Base-by-base conservation (phyloP, 2,797 vertebrate species). In the Trachurus trachurus region DNA sequence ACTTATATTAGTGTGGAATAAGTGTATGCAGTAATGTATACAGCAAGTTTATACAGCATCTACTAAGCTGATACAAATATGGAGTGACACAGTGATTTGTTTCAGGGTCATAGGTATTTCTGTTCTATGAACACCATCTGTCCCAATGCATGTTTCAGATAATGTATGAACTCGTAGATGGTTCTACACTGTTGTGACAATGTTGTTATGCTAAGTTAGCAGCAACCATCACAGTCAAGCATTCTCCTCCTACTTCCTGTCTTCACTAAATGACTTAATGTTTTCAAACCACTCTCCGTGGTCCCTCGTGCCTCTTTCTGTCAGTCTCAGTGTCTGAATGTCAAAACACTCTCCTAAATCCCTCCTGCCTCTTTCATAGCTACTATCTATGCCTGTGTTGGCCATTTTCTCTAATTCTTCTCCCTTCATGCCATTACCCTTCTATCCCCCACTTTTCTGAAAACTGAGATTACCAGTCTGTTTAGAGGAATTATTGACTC, bases 191-290 rank as follows among this genome's bases (percentile, higher is more conserved):
- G 50, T 52, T 59, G 34, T 42, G 22, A 40, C 19, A 26, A 50
- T 6, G 44, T 53, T 74, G 47, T 71, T 60, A 31, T 59, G 42
- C n/a, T 63, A 59, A 71, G 45, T 37, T 58, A 47, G 65, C 64
- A 47, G 65, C 64, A 65, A 65, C 31, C 57, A 66, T 10, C 59
- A 22, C 56, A n/a, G 7, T 4, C 10, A 34, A 34, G 31, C 31
- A 34, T 22, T 39, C 10, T 6, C 34, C 37, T 58, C 53, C 37
- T n/a, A 21, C 45, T 57, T 62, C 49, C 44, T 52, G 22, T 62
- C 42, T 56, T 8, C 69, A 53, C 17, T 42, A 66, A 64, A 84
- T 66, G 74, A 45, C 21, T 63, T 66, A 6, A 72, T 78, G 71
- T 44, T 40, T 72, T 57, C 37, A 61, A 66, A 82, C 58, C 74